Evolutionary conservation across 2,797 vertebrate genomes (phyloP), one percentile per base, ranked within the genome.

Genomic region (Enteromius thamalakanensis): DNA sequence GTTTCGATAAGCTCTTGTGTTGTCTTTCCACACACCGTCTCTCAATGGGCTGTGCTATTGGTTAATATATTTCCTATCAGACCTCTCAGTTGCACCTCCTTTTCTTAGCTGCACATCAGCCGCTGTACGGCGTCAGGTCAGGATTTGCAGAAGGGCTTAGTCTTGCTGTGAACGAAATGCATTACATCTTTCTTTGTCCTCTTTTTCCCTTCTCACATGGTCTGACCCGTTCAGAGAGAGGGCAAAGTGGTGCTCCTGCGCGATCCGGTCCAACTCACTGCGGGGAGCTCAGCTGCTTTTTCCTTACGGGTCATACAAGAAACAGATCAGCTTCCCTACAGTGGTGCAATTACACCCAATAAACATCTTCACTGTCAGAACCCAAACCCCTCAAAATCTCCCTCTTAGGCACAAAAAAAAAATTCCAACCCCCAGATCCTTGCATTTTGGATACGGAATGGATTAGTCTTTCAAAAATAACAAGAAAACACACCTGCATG

Each of bases 111-210:
- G 58, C 21, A n/a, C 65, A 23, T 45, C 70, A 68, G 49, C 34
- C 2, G 8, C 23, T 11, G 3, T 53, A 72, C 47, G 10, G 0
- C 34, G 5, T 67, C 47, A 65, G 62, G 70, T 82, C 71, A 67
- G 80, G 71, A 76, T 67, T 67, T 67, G 47, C 49, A 65, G 10
- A 74, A 55, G 71, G 71, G 34, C 71, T 67, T 67, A 55, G 34
- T 29, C 62, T 68, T 53, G 62, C 71, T 76, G 71, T 76, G 72
- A 76, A 76, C 1, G 17, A 82, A 76, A 82, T 82, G 32, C 60
- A 76, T 76, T 76, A 55, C 60, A 65, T 82, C 10, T 76, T 67
- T 45, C 60, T 67, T 76, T 53, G 32, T 40, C 32, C 19, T 64
- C 34, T 51, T 19, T 42, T 21, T 26, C 47, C 26, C 4, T n/a